Evolutionary conservation across 2,888 invertebrate species (phyloP), one percentile per base, ranked within the genome.

Genomic region (Eutolmus rufibarbis): DNA sequence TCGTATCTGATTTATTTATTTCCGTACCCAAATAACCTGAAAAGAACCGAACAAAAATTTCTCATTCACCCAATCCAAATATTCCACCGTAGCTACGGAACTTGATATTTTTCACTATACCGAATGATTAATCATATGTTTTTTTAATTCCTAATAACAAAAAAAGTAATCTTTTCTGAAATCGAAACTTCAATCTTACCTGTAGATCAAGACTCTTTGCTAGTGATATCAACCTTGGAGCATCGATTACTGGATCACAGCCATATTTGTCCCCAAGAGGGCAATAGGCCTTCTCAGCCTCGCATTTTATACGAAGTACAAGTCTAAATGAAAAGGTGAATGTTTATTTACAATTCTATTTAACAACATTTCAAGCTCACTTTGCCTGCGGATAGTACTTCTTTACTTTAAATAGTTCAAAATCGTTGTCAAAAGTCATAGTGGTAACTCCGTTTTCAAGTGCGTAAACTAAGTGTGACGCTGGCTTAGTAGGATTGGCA

Each of bases 221-320:
- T 66, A 96, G 92, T 89, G 95, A 94, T 89, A 97, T 94, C 76
- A 98, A 94, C 0, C 95, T 93, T 12, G 96, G 96, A 12, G 96
- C 97, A 91, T 97, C 97, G 37, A 93, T 93, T 89, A 94, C 93
- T 5, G 96, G 95, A 93, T 97, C 96, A 93, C 98, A 98, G 87
- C 98, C 98, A 93, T 98, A 99, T 94, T 99, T 99, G 94, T 97
- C 96, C 81, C 98, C 98, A 89, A 99, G 94, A 89, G 95, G 97
- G 90, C 98, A 98, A 91, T 96, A 97, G 8, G 97, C 97, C 5
- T 95, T 94, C 90, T 95, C 94, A 86, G 98, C 97, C 92, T 98
- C 97, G 91, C 96, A 96, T 89, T 97, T 95, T 91, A 98, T 97
- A 88, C 98, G 96, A 87, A 98, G 94, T 88, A 98, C 96, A 92